Conservation (phyloP, 2,888 invertebrate species). For the Ichneumon xanthorius region DNA sequence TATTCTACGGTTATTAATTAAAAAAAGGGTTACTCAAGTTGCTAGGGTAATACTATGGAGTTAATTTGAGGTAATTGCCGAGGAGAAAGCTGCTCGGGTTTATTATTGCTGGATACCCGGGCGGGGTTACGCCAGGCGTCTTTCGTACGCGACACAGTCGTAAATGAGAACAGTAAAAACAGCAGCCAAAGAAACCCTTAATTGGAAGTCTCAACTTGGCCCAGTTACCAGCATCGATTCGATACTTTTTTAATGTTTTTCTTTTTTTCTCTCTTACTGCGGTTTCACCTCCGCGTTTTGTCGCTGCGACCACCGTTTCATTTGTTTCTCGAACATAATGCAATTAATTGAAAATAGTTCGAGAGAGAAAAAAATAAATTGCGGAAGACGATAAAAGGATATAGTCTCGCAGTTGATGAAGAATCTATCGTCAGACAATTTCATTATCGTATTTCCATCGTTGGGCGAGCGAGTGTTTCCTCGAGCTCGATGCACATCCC, state of each 20-base stretch:
- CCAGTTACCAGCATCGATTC: conserved; percentile 50
- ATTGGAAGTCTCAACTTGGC: conserved; percentile 48
- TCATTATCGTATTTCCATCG: conserved; percentile 36
- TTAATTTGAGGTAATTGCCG: not conserved
- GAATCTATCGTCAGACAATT: conserved; percentile 33
- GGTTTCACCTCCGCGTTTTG: not conserved
- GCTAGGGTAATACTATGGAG: too few species aligned
- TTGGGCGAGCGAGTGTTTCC: not conserved
- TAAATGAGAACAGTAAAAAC: conserved; percentile 18
- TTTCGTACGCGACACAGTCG: conserved; percentile 26
- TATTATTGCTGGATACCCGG: not conserved
- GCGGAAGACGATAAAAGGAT: conserved; percentile 6
- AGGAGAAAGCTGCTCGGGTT: not conserved
- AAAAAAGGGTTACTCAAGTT: too few species aligned
- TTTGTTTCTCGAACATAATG: not conserved
- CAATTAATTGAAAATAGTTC: conserved; percentile 7
- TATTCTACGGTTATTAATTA: too few species aligned
- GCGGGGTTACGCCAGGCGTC: not conserved
- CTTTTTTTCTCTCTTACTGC: not conserved
- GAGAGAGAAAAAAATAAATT: not conserved
- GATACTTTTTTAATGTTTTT: conserved; percentile 18
- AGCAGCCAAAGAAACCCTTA: conserved; percentile 43
- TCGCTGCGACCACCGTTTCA: not conserved
- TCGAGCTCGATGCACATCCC: not conserved
- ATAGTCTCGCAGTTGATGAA: conserved; percentile 22